These are phyloP conservation scores for Barnardius zonarius DNA, from an alignment of 2,113 vertebrate species.

Conservation along the genomic window DNA sequence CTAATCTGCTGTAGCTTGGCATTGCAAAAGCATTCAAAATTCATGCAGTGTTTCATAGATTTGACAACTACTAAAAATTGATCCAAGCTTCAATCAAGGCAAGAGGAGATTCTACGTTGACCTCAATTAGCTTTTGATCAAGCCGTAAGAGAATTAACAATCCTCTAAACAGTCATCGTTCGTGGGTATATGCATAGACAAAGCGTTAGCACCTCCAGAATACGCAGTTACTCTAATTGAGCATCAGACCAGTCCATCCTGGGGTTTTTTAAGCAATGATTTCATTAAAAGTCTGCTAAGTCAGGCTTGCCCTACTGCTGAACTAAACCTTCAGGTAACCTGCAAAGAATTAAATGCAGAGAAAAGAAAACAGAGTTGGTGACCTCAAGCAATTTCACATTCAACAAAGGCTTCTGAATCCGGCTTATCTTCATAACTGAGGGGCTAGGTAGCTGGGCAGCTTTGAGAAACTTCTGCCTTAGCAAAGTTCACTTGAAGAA, in stretches of 20 bases:
- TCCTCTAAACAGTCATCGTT: neutral
- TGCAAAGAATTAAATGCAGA: neutral
- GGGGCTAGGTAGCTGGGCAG: neutral
- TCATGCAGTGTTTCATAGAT: neutral
- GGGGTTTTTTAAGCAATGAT: neutral
- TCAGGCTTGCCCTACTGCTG: neutral
- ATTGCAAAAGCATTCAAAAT: neutral
- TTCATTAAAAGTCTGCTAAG: slow-evolving; percentile 12
- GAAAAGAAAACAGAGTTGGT: neutral
- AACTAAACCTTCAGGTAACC: slow-evolving; percentile 9
- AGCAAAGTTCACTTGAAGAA: neutral
- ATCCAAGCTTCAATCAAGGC: slow-evolving; percentile 15
- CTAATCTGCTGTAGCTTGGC: neutral
- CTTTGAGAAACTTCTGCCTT: neutral
- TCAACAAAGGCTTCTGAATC: neutral
- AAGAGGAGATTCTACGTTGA: neutral
- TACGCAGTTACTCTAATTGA: neutral
- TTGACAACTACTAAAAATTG: slow-evolving; percentile 5
- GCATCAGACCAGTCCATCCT: neutral
- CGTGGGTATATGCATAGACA: neutral
- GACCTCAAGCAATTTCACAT: neutral
- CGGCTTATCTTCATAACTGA: neutral
- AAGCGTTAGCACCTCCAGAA: neutral
- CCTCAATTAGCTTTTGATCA: slow-evolving; percentile 45
- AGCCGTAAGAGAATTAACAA: slow-evolving; percentile 7